These are phyloP conservation scores for Heliconius himera DNA, from an alignment of 1,140 invertebrate genomes.

Conservation along the genomic window DNA sequence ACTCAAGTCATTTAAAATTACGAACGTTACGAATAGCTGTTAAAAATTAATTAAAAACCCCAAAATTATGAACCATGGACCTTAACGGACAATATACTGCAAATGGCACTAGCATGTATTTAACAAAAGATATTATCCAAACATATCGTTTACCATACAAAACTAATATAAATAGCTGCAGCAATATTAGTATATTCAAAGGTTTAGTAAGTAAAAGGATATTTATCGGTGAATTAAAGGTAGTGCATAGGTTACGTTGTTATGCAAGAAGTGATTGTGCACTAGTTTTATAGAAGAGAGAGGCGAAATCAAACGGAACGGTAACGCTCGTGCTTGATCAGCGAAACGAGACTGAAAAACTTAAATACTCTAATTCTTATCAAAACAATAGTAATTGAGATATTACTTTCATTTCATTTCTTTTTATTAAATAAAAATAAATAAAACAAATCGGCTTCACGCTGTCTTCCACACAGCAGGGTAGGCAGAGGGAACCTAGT, in stretches of 20 bases:
- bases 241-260: conserved; percentile 15
- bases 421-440: neutral
- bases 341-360: neutral
- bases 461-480: too few relatives aligned
- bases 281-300: conserved; percentile 13
- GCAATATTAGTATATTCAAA: neutral
- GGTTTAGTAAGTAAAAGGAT: neutral
- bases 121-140: too few relatives aligned
- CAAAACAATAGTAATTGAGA: neutral
- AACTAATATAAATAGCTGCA: too few relatives aligned
- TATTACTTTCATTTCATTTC: neutral
- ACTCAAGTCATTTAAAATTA: too few relatives aligned
- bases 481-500: too few relatives aligned
- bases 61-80: too few relatives aligned
- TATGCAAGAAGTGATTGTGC: conserved; percentile 26
- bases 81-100: too few relatives aligned
- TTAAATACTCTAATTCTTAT: neutral
- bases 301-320: conserved; percentile 10
- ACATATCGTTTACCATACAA: too few relatives aligned
- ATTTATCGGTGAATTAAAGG: neutral
- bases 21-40: too few relatives aligned
- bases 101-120: too few relatives aligned
- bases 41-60: too few relatives aligned
- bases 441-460: too few relatives aligned
- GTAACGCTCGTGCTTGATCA: conserved; percentile 10